Evolutionary conservation across 2,113 vertebrate species (phyloP).

Genomic region (Phalacrocorax aristotelis): DNA sequence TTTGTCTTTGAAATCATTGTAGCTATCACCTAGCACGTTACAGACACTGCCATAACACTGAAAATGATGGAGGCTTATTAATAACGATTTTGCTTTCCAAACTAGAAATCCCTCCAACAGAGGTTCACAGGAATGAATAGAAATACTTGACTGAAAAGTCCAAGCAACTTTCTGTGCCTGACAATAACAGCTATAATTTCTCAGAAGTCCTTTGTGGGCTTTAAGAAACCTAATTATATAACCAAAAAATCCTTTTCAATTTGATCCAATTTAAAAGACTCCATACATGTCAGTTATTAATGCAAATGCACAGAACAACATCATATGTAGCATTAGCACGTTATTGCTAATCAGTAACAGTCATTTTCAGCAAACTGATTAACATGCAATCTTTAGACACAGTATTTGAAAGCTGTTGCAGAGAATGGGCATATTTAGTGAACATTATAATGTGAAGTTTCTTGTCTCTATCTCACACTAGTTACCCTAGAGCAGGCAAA

Average conservation of each 20-base stretch:
- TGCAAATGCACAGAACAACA: background rate
- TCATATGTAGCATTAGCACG: background rate
- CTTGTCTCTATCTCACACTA: background rate
- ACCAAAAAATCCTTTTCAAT: background rate
- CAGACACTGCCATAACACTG: background rate
- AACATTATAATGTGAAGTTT: background rate
- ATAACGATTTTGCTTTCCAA: background rate
- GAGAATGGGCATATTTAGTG: background rate
- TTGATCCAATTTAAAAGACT: background rate
- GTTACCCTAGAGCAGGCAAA: background rate
- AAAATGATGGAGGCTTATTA: background rate
- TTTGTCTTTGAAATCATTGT: background rate
- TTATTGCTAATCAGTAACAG: background rate
- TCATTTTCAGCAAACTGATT: background rate
- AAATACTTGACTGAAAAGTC: background rate
- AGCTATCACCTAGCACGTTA: background rate
- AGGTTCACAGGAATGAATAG: background rate
- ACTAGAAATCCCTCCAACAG: background rate
- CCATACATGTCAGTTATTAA: background rate
- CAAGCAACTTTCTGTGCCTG: background rate
- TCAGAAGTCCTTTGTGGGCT: background rate
- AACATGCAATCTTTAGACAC: background rate
- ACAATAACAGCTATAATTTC: background rate
- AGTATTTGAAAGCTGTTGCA: background rate
- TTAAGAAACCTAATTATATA: background rate